Evolutionary conservation across 2,888 invertebrate genomes (phyloP).

Genomic region (Mythimna lalbum): DNA sequence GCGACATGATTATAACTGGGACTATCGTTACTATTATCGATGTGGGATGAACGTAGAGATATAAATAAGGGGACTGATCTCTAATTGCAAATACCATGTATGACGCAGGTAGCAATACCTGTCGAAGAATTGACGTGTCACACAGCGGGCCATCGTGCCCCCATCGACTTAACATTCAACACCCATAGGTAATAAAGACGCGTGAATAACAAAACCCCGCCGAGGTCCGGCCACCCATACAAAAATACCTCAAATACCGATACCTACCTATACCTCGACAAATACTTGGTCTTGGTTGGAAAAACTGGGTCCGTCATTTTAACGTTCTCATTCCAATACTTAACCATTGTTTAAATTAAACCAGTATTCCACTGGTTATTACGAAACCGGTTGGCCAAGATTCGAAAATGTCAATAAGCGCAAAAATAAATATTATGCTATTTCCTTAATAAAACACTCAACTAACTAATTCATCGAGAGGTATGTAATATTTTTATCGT

Average conservation of each 20-base stretch:
- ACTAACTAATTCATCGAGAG: constrained; percentile 29
- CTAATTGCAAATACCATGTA: constrained; percentile 2
- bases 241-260: constrained; percentile 62
- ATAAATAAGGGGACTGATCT: constrained; percentile 5
- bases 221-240: constrained; percentile 58
- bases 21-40: not conserved
- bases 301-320: constrained; percentile 53
- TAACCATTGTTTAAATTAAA: constrained; percentile 42
- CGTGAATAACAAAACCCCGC: constrained; percentile 71
- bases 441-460: constrained; percentile 62
- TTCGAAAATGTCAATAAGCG: constrained; percentile 63
- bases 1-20: not conserved
- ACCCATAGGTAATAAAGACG: constrained; percentile 69
- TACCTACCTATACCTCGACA: constrained; percentile 49
- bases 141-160: constrained; percentile 30
- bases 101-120: not conserved
- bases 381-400: constrained; percentile 67
- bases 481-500: constrained; percentile 16
- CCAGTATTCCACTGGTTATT: constrained; percentile 53
- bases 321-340: constrained; percentile 34
- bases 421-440: constrained; percentile 53
- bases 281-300: no score
- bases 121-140: constrained; percentile 16
- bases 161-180: constrained; percentile 68
- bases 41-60: not conserved